These are phyloP conservation scores for Pachypanchax playfairii DNA, from an alignment of 2,113 vertebrate genomes.

Conservation along the genomic window DNA sequence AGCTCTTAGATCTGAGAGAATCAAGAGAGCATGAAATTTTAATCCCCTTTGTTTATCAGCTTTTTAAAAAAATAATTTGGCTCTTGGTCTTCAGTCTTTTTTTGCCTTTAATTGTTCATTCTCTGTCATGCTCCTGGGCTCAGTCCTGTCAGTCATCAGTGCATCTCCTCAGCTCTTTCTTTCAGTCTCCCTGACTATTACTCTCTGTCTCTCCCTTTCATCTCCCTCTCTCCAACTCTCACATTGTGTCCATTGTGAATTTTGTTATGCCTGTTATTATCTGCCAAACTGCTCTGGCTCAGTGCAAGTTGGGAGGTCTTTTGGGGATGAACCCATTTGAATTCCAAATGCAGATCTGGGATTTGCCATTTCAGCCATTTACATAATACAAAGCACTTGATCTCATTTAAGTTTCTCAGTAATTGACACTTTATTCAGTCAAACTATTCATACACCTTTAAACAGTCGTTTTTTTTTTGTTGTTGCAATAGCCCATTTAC, in stretches of 20 bases:
- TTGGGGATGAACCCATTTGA: slow-evolving; percentile 28
- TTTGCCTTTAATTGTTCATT: slow-evolving; percentile 23
- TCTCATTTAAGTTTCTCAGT: slow-evolving; percentile 12
- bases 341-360: slow-evolving; percentile 39
- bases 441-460: slow-evolving; percentile 2
- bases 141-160: slow-evolving; percentile 36
- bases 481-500: no score
- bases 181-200: slow-evolving; percentile 8
- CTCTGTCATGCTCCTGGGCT: slow-evolving; percentile 13
- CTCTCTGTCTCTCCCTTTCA: slow-evolving; percentile 16
- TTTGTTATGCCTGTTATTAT: slow-evolving; percentile 46
- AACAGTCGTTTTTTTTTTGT: no score
- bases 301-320: slow-evolving; percentile 21
- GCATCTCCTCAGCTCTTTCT: slow-evolving; percentile 2
- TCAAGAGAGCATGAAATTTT: slow-evolving; percentile 8
- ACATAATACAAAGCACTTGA: slow-evolving; percentile 24
- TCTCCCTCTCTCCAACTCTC: slow-evolving; percentile 9
- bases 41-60: slow-evolving; percentile 3
- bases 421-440: slow-evolving; percentile 17
- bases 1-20: not conserved
- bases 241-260: slow-evolving; percentile 44
- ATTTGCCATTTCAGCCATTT: slow-evolving; percentile 21
- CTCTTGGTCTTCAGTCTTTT: slow-evolving; percentile 25
- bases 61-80: slow-evolving; percentile 6
- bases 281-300: slow-evolving; percentile 15